phyloP scores from a whole-genome alignment of 2,797 vertebrate species.

The Eupleurogrammus muticus region DNA sequence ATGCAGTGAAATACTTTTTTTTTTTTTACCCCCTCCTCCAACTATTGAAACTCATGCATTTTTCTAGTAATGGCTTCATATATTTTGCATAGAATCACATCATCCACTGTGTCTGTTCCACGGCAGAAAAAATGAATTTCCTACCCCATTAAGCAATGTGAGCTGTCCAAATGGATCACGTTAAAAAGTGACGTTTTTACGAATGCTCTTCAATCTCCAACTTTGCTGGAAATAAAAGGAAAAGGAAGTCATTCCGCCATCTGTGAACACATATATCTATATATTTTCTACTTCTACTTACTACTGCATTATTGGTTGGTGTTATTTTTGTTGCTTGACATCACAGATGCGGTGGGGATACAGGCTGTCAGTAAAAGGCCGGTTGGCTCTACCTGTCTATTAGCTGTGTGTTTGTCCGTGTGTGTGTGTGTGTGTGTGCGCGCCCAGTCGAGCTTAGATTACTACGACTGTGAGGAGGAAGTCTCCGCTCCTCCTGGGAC shows the following conservation, averaged over 20 bases:
- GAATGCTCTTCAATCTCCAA: constrained; percentile 73
- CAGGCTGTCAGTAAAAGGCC: constrained; percentile 60
- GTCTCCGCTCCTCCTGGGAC: constrained; percentile 83
- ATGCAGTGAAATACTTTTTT: constrained; percentile 60
- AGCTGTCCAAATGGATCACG: constrained; percentile 77
- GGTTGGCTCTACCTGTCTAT: constrained; percentile 78
- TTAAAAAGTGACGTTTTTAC: constrained; percentile 74
- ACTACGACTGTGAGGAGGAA: constrained; percentile 83
- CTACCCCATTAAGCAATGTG: constrained; percentile 81
- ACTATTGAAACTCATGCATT: constrained; percentile 75
- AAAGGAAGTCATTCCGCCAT: constrained; percentile 40
- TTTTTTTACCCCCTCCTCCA: constrained; percentile 22
- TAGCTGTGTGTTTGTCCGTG: constrained; percentile 57
- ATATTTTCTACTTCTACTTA: constrained; percentile 20
- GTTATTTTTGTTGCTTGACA: constrained; percentile 51
- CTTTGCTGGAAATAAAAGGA: constrained; percentile 57
- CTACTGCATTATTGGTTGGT: constrained; percentile 20
- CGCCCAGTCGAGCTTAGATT: constrained; percentile 83
- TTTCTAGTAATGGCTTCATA: constrained; percentile 81
- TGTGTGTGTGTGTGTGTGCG: constrained; percentile 55
- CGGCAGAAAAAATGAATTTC: constrained; percentile 79
- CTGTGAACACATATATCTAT: constrained; percentile 10
- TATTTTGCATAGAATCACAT: constrained; percentile 84
- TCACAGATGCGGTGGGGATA: constrained; percentile 43
- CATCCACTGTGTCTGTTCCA: constrained; percentile 71